These are phyloP conservation scores for Scotopteryx bipunctaria DNA, from an alignment of 2,888 invertebrate genomes.

Conservation along the genomic window DNA sequence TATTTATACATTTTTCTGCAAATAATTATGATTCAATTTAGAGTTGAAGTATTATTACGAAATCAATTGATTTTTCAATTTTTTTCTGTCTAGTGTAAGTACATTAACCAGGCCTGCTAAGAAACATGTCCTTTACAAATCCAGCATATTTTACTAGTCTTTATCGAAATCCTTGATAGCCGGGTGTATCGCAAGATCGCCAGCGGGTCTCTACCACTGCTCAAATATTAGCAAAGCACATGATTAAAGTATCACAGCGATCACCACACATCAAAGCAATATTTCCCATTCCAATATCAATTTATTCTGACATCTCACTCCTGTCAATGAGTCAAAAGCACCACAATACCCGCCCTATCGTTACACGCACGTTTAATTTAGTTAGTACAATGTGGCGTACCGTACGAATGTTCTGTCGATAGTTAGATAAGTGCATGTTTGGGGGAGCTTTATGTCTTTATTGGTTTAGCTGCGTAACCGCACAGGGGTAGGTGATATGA, in stretches of 20 bases:
- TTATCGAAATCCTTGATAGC: no score
- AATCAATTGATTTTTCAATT: no score
- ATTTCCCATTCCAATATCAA: constrained; percentile 12
- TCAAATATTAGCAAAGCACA: no score
- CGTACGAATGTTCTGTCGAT: constrained; percentile 65
- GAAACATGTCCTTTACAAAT: no score
- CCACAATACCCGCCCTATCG: constrained; percentile 40
- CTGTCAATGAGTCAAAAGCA: constrained; percentile 15
- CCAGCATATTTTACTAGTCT: no score
- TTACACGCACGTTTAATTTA: constrained; percentile 55
- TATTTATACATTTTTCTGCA: no score
- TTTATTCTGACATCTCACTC: constrained; percentile 20
- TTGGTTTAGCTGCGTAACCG: constrained; percentile 59
- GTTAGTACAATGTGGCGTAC: constrained; percentile 57
- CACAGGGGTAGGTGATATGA: constrained; percentile 51
- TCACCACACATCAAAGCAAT: background rate
- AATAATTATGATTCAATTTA: no score
- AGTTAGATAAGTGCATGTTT: constrained; percentile 62
- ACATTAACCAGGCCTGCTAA: no score
- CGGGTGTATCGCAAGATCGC: no score
- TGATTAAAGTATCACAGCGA: background rate
- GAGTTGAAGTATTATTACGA: no score
- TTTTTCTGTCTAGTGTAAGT: no score
- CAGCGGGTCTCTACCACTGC: no score
- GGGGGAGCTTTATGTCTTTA: constrained; percentile 67